These are phyloP conservation scores for Ascaphus truei DNA, from an alignment of 2,113 vertebrate species.

Conservation along the genomic window DNA sequence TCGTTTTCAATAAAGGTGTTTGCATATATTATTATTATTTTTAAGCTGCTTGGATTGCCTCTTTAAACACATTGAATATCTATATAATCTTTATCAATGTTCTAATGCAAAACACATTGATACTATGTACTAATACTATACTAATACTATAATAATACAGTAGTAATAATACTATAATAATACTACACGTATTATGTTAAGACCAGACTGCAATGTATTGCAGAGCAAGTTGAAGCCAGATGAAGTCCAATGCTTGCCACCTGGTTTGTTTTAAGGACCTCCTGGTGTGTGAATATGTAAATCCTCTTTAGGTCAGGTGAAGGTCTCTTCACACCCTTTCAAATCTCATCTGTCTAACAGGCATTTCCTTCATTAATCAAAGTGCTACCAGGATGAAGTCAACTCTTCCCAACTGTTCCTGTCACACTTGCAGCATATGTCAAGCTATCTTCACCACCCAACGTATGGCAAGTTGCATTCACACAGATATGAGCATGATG, in stretches of 20 bases:
- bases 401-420: background rate
- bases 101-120: no score
- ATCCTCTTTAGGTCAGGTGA: conserved; percentile 36
- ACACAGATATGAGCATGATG: conserved; percentile 30
- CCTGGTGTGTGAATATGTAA: conserved; percentile 31
- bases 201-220: background rate
- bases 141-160: no score
- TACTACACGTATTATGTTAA: background rate
- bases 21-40: no score
- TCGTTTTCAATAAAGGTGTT: no score
- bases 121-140: no score
- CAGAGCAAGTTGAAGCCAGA: conserved; percentile 19
- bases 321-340: conserved; percentile 18
- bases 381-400: conserved; percentile 11
- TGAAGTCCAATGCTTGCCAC: conserved; percentile 35
- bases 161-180: no score
- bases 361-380: conserved; percentile 28
- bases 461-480: conserved; percentile 9
- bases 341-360: conserved; percentile 33
- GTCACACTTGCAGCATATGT: conserved; percentile 17
- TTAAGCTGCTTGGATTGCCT: no score
- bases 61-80: no score
- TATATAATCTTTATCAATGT: no score
- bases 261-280: conserved; percentile 21
- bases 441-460: conserved; percentile 38